Evolutionary conservation across 1,140 invertebrate species (phyloP).

Genomic region (Sarcophaga bullata): DNA sequence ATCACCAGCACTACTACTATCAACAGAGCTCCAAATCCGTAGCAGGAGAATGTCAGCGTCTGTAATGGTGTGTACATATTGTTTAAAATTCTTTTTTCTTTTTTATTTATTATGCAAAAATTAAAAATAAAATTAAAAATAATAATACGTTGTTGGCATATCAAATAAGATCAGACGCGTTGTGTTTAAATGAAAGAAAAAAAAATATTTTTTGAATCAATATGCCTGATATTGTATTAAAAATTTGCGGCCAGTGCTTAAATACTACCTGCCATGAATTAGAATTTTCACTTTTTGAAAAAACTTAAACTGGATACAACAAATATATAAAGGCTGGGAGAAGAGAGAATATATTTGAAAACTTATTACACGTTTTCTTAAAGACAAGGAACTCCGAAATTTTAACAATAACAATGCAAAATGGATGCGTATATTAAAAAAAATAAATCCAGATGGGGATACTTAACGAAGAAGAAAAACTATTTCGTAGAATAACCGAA

Average conservation of each 20-base stretch:
- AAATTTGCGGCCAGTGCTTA: not conserved
- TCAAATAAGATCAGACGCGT: not conserved
- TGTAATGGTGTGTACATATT: not conserved
- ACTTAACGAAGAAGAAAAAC: no score
- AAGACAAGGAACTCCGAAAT: not conserved
- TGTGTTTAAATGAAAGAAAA: not conserved
- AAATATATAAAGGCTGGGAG: not conserved
- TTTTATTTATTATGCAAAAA: conserved; percentile 6
- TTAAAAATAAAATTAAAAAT: conserved; percentile 9
- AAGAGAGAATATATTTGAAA: not conserved
- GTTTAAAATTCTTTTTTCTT: not conserved
- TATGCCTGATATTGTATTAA: not conserved
- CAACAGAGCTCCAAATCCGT: not conserved
- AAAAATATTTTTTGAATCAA: no score
- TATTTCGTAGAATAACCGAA: no score
- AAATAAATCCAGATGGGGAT: no score
- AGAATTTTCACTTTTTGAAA: not conserved
- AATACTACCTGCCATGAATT: not conserved
- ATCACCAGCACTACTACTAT: not conserved
- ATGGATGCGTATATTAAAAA: no score
- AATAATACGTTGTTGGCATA: not conserved
- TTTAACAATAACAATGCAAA: no score
- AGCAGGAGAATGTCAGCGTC: no score
- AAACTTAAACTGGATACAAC: not conserved
- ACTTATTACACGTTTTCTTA: not conserved